These are phyloP conservation scores for Araneus ventricosus DNA, from an alignment of 1,140 invertebrate genomes.

Conservation along the genomic window DNA sequence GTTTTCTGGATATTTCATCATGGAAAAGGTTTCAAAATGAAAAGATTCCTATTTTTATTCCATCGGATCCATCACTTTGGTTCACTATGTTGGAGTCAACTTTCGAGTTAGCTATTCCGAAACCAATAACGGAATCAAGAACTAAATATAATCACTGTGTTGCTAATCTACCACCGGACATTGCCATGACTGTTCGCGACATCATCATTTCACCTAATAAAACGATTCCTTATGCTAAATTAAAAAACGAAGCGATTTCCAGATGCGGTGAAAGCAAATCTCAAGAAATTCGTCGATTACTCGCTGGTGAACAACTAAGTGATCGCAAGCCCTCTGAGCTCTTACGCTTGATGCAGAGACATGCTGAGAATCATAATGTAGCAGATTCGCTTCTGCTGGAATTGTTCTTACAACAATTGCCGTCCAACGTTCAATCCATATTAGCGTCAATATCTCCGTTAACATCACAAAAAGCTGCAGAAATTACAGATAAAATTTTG, in stretches of 20 bases:
- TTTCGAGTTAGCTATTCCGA: not conserved
- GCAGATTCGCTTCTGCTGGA: conserved; percentile 8
- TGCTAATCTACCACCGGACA: not conserved
- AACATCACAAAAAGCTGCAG: not conserved
- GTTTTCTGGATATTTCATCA: no score
- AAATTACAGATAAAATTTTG: conserved; percentile 16
- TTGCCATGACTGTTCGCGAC: not conserved
- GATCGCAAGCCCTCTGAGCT: not conserved
- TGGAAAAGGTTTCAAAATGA: no score
- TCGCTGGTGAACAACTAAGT: not conserved
- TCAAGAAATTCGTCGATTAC: not conserved
- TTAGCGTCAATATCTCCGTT: not conserved
- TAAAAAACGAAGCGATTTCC: conserved; percentile 27
- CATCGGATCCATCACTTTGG: not conserved
- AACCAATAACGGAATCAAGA: not conserved
- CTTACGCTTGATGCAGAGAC: not conserved
- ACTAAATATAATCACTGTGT: conserved; percentile 45
- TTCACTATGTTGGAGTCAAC: not conserved
- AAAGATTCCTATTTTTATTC: not conserved
- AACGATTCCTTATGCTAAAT: not conserved
- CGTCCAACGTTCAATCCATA: not conserved
- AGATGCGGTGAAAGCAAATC: not conserved
- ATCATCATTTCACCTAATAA: not conserved
- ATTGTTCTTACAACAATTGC: conserved; percentile 31
- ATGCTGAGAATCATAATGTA: not conserved